Evolutionary conservation across 2,797 vertebrate species (phyloP).

Genomic region (Borostomias antarcticus): DNA sequence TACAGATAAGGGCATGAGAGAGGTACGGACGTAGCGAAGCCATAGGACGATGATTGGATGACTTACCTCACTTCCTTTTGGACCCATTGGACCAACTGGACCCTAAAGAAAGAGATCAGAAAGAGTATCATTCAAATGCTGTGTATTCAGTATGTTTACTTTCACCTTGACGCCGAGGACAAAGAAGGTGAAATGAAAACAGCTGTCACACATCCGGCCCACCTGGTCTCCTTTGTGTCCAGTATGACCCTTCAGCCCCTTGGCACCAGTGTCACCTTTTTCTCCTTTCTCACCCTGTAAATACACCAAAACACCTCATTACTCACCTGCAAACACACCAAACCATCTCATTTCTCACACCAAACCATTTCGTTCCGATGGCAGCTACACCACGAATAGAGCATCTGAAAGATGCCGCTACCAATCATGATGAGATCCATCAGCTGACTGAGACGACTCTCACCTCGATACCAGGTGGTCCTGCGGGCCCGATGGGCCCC

Average conservation of each 20-base stretch:
- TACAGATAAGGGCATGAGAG: background rate
- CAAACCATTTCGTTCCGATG: too few species aligned
- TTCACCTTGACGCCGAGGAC: background rate
- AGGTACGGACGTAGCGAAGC: background rate
- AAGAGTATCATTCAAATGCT: background rate
- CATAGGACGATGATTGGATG: background rate
- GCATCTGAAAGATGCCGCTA: too few species aligned
- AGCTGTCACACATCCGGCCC: constrained; percentile 8
- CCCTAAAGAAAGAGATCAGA: constrained; percentile 52
- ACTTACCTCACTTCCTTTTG: constrained; percentile 75
- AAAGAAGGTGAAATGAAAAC: background rate
- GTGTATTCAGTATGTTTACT: background rate
- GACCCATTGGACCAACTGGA: constrained; percentile 63
- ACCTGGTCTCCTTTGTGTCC: constrained; percentile 81
- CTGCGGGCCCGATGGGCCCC: constrained; percentile 71
- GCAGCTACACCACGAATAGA: too few species aligned
- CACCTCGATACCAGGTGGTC: constrained; percentile 72
- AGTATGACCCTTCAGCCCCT: constrained; percentile 78
- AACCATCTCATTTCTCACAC: background rate
- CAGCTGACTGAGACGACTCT: constrained; percentile 25
- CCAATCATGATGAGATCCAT: background rate
- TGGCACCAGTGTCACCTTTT: constrained; percentile 68
- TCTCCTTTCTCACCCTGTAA: constrained; percentile 77
- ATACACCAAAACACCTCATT: background rate
- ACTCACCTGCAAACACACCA: background rate